Conservation (phyloP, 2,797 vertebrate genomes). For the Sebastes taczanowskii region DNA sequence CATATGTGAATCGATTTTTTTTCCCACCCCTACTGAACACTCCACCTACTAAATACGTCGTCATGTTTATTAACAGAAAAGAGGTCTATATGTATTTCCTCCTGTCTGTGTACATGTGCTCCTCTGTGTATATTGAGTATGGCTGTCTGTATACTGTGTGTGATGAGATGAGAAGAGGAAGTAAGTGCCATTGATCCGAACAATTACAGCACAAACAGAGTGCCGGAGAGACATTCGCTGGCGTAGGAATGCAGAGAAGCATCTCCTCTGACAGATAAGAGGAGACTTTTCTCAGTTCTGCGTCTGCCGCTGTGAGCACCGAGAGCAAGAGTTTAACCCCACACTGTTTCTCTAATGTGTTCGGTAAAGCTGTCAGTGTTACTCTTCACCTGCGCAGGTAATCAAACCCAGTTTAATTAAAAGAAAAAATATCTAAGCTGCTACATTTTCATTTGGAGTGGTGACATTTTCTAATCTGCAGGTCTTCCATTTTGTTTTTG, state of each 20-base stretch:
- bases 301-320: background rate
- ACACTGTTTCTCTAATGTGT: background rate
- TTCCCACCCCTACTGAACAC: no score
- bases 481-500: background rate
- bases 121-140: background rate
- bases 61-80: no score
- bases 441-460: background rate
- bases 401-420: background rate
- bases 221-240: background rate
- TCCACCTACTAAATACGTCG: no score
- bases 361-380: background rate
- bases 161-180: background rate
- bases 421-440: background rate
- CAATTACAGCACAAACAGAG: constrained; percentile 27
- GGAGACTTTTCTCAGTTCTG: constrained; percentile 1
- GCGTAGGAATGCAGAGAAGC: background rate
- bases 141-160: background rate
- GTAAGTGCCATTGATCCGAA: constrained; percentile 28
- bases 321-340: background rate
- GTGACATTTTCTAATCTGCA: background rate
- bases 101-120: background rate
- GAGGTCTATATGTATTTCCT: background rate
- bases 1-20: no score
- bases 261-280: background rate
- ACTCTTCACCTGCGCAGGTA: background rate